A percentile compares a stretch with the other conserved stretches of the same genome.
Conservation (phyloP, 2,113 vertebrate species). For the Ptychochromis oligacanthus region DNA sequence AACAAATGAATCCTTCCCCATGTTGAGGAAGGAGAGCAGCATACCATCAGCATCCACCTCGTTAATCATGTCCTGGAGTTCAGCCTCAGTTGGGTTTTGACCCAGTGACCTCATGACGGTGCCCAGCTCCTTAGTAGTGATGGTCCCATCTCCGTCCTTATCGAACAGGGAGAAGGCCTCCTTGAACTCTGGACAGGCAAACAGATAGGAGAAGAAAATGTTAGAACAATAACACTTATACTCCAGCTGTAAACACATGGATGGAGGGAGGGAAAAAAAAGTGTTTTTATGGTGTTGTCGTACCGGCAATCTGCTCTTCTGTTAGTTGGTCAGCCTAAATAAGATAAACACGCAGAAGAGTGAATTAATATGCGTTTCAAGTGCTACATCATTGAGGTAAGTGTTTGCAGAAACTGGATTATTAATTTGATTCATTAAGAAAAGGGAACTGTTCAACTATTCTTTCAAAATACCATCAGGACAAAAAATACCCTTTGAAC, state of each 20-base stretch:
- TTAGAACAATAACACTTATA: not conserved
- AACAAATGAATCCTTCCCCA: not conserved
- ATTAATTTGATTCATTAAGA: not conserved
- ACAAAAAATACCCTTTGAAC: too few relatives aligned
- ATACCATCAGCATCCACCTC: slow-evolving; percentile 97
- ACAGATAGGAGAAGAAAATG: not conserved
- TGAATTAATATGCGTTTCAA: not conserved
- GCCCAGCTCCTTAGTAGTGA: slow-evolving; percentile 98
- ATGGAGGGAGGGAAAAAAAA: not conserved
- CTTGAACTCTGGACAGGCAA: slow-evolving; percentile 89
- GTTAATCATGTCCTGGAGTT: slow-evolving; percentile 98
- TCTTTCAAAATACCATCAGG: too few relatives aligned
- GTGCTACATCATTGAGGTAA: not conserved
- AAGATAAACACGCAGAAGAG: not conserved
- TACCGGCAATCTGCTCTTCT: slow-evolving; percentile 98
- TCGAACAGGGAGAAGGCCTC: slow-evolving; percentile 99
- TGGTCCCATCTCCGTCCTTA: slow-evolving; percentile 98
- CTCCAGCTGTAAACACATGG: not conserved
- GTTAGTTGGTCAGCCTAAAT: slow-evolving; percentile 96
- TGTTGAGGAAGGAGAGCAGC: not conserved
- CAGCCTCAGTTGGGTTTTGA: slow-evolving; percentile 97
- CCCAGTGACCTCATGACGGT: slow-evolving; percentile 98
- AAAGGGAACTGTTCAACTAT: too few relatives aligned
- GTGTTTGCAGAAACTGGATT: not conserved
- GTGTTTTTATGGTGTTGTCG: slow-evolving; percentile 32